Conservation (phyloP, 1,140 invertebrate species). For the Dreissena polymorpha region DNA sequence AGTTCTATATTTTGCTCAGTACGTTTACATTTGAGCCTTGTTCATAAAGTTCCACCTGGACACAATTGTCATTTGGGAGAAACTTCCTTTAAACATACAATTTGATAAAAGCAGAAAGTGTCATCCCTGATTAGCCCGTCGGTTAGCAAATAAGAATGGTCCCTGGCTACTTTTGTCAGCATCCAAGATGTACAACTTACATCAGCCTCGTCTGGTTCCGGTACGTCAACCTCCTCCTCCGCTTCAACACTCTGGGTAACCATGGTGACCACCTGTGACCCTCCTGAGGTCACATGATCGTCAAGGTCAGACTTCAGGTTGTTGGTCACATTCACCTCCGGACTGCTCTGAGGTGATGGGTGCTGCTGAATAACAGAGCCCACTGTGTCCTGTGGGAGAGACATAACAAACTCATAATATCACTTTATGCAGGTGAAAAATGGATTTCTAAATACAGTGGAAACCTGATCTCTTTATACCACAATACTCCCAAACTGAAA, state of each 20-base stretch:
- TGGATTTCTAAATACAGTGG: neutral
- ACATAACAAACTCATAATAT: neutral
- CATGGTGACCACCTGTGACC: slow-evolving; percentile 79
- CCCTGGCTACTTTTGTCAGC: too few relatives aligned
- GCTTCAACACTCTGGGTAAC: slow-evolving; percentile 65
- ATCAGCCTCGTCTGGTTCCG: slow-evolving; percentile 87
- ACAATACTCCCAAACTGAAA: too few relatives aligned
- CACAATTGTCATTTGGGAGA: too few relatives aligned
- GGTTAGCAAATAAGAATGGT: too few relatives aligned
- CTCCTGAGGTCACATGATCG: slow-evolving; percentile 63
- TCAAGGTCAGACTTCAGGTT: slow-evolving; percentile 69
- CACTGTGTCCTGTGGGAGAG: slow-evolving; percentile 68
- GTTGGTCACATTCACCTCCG: slow-evolving; percentile 79
- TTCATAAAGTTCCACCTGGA: too few relatives aligned
- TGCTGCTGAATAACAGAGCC: slow-evolving; percentile 81
- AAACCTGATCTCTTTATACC: too few relatives aligned
- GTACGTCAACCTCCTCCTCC: slow-evolving; percentile 81
- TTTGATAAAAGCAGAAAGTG: too few relatives aligned
- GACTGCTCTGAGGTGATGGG: slow-evolving; percentile 82
- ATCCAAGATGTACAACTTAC: slow-evolving; percentile 66
- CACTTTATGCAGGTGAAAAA: neutral
- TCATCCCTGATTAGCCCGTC: too few relatives aligned
- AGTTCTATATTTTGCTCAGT: too few relatives aligned
- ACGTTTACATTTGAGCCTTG: too few relatives aligned
- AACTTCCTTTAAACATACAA: too few relatives aligned